A percentile compares a stretch with the other conserved stretches of the same genome.
Evolutionary conservation across 2,888 invertebrate genomes (phyloP).

Genomic region (Ptychoptera contaminata): DNA sequence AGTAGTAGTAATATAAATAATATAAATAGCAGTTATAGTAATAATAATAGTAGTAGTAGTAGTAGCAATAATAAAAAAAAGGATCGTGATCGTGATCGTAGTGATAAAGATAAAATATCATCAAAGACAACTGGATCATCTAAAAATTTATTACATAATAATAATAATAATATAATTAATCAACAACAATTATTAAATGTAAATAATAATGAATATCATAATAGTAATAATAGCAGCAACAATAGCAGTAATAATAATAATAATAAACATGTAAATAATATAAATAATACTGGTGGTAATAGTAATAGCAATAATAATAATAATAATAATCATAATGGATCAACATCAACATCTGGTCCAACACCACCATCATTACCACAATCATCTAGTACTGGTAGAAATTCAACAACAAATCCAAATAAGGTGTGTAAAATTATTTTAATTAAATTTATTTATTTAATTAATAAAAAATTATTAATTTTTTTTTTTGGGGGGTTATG

Average conservation of each 20-base stretch:
- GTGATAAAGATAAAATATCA: slow-evolving; percentile 11
- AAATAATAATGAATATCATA: slow-evolving; percentile 13
- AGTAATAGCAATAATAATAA: slow-evolving; percentile 2
- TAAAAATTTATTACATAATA: too few relatives aligned
- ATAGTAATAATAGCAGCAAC: slow-evolving; percentile 10
- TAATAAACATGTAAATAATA: slow-evolving; percentile 18
- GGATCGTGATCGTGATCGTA: slow-evolving; percentile 26
- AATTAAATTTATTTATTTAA: not conserved
- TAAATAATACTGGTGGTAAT: slow-evolving; percentile 9
- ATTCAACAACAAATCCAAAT: slow-evolving; percentile 6
- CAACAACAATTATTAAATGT: not conserved
- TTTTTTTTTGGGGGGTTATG: not conserved
- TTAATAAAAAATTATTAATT: not conserved
- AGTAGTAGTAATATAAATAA: not conserved
- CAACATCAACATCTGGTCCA: slow-evolving; percentile 1
- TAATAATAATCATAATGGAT: not conserved
- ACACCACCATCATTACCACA: slow-evolving; percentile 2
- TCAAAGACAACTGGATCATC: slow-evolving; percentile 9
- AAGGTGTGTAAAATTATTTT: not conserved
- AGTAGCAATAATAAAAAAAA: slow-evolving; percentile 24
- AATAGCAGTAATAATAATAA: not conserved
- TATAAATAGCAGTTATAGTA: not conserved
- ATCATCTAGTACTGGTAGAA: slow-evolving; percentile 7
- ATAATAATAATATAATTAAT: too few relatives aligned
- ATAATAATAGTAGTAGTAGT: slow-evolving; percentile 7